These are phyloP conservation scores for Lepidocyrtoides sp. DNA, from an alignment of 2,888 invertebrate genomes.

Conservation along the genomic window DNA sequence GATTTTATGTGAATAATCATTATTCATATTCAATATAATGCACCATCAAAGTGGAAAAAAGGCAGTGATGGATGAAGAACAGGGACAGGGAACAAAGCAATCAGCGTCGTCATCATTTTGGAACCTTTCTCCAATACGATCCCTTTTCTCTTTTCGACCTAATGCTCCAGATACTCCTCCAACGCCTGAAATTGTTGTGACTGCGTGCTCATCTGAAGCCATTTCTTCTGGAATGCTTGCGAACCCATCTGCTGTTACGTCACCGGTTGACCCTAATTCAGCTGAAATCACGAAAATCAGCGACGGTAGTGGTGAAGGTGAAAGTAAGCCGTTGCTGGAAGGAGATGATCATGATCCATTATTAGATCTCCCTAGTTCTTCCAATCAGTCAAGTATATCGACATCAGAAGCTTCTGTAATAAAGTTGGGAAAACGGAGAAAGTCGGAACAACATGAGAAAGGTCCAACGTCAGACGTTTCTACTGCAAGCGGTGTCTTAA, in stretches of 20 bases:
- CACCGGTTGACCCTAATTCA: neutral
- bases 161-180: slow-evolving; percentile 38
- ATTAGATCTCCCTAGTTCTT: slow-evolving; percentile 50
- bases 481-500: slow-evolving; percentile 29
- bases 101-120: slow-evolving; percentile 42
- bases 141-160: slow-evolving; percentile 60
- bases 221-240: slow-evolving; percentile 41
- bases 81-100: slow-evolving; percentile 4
- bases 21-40: too few species aligned
- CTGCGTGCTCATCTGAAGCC: slow-evolving; percentile 68
- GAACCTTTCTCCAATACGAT: slow-evolving; percentile 63
- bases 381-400: slow-evolving; percentile 20
- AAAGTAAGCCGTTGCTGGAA: neutral
- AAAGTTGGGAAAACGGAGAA: neutral
- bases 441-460: slow-evolving; percentile 21
- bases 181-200: slow-evolving; percentile 75
- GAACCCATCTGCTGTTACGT: neutral
- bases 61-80: slow-evolving; percentile 72
- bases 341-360: slow-evolving; percentile 2
- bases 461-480: neutral
- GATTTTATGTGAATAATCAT: slow-evolving; percentile 46
- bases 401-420: neutral
- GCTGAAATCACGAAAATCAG: neutral
- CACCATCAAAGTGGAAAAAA: neutral
- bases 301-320: neutral